Evolutionary conservation across 2,888 invertebrate genomes (phyloP).

Genomic region (Dendrolimus pini): DNA sequence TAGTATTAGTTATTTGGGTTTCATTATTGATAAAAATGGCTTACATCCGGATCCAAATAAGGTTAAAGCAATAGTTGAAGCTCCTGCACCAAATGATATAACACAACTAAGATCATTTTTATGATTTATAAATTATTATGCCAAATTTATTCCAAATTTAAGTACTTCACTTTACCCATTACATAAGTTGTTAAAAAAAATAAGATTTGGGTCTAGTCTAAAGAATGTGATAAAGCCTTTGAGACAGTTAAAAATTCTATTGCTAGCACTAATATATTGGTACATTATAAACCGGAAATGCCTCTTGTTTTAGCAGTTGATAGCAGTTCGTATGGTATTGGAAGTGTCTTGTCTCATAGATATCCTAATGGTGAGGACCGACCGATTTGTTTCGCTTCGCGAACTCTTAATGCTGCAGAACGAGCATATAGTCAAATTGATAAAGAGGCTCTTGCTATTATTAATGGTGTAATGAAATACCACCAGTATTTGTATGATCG

Average conservation of each 20-base stretch:
- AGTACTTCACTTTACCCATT: too few relatives aligned
- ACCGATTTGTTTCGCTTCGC: slow-evolving; percentile 7
- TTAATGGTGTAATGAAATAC: slow-evolving; percentile 7
- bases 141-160: too few relatives aligned
- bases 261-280: slow-evolving; percentile 10
- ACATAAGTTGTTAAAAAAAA: too few relatives aligned
- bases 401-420: slow-evolving; percentile 9
- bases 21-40: too few relatives aligned
- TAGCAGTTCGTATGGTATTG: slow-evolving; percentile 15
- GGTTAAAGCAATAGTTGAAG: too few relatives aligned
- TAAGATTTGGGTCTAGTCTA: too few relatives aligned
- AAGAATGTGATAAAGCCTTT: not conserved
- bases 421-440: slow-evolving; percentile 8
- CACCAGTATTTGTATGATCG: slow-evolving; percentile 10
- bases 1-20: too few relatives aligned
- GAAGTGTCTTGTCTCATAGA: slow-evolving; percentile 15
- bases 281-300: slow-evolving; percentile 13
- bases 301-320: slow-evolving; percentile 15
- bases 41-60: too few relatives aligned
- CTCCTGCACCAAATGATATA: too few relatives aligned
- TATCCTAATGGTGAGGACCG: slow-evolving; percentile 14
- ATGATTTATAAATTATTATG: too few relatives aligned
- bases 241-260: slow-evolving; percentile 6
- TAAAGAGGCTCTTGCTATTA: slow-evolving; percentile 9
- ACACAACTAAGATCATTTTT: too few relatives aligned